Evolutionary conservation across 2,797 vertebrate genomes (phyloP), one percentile per base, ranked within the genome.

Genomic region (Diplodus sargus): DNA sequence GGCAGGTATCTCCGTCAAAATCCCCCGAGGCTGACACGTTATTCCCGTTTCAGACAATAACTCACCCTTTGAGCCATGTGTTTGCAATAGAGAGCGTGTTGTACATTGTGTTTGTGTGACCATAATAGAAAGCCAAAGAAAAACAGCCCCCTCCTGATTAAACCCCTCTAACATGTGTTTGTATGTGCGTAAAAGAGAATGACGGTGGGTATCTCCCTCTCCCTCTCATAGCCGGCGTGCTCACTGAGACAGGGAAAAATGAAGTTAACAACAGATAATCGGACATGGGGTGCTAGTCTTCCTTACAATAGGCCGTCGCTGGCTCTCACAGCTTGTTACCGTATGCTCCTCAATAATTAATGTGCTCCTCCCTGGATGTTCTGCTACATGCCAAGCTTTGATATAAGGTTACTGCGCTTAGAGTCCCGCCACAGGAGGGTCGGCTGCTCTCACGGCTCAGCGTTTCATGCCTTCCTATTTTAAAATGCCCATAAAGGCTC

Each of bases 311-410:
- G 90, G 89, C 89, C 78, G 80, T 92, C 69, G 59, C 87, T 45
- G 80, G 83, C 13, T 53, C 90, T 90, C 90, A 85, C 92, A 94
- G 94, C 93, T 94, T 95, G 93, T 93, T 94, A 93, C 91, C 89
- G 91, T 92, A 89, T 84, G 91, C 87, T 83, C 66, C 88, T 96
- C 88, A 95, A 95, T 95, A 93, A 95, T 95, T 93, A 92, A 95
- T 93, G 93, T 69, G 84, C 87, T 85, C 93, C 90, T 90, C 85
- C 87, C 91, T 85, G 87, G 86, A 91, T 93, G 93, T 92, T 93
- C 90, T 58, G 83, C 83, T 83, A 91, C 93, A 92, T 86, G 88
- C 86, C 86, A 90, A 78, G 89, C 93, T 95, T 95, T 95, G 94
- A 95, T 95, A 93, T 93, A 91, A 94, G 94, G 95, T 95, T 94